phyloP scores from a whole-genome alignment of 2,113 vertebrate species.

The Miniopterus natalensis region DNA sequence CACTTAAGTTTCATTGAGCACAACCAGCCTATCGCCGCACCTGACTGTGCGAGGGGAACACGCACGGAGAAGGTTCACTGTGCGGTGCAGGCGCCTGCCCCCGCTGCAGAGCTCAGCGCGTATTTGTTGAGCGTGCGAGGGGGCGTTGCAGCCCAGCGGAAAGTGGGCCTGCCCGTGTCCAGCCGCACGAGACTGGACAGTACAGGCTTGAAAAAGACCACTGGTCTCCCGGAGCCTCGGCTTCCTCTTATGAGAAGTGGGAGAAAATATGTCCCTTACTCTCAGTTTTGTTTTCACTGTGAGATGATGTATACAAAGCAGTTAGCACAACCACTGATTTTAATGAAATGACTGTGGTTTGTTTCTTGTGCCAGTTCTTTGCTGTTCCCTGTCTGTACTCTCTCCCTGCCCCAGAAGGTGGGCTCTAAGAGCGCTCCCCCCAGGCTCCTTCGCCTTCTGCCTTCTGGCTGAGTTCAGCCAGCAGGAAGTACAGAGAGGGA shows the following conservation, averaged over 20 bases:
- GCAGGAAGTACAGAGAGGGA: not conserved
- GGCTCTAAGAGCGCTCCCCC: not conserved
- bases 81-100: not conserved
- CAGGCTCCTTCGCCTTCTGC: not conserved
- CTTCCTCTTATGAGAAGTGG: not conserved
- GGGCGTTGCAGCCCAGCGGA: not conserved
- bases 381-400: rapidly evolving
- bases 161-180: not conserved
- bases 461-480: not conserved
- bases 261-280: not conserved
- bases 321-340: not conserved
- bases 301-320: not conserved
- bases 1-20: not conserved
- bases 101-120: not conserved
- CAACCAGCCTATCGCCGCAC: not conserved
- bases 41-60: not conserved
- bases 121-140: not conserved
- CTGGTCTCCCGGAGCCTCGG: not conserved
- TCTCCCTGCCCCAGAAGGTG: not conserved
- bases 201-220: not conserved
- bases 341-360: not conserved
- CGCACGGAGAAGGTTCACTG: not conserved
- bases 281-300: not conserved
- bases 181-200: not conserved
- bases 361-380: not conserved